A percentile compares a stretch with the other conserved stretches of the same genome.
Evolutionary conservation across 2,888 invertebrate species (phyloP).

Genomic region (Drosophila sordidapex): DNA sequence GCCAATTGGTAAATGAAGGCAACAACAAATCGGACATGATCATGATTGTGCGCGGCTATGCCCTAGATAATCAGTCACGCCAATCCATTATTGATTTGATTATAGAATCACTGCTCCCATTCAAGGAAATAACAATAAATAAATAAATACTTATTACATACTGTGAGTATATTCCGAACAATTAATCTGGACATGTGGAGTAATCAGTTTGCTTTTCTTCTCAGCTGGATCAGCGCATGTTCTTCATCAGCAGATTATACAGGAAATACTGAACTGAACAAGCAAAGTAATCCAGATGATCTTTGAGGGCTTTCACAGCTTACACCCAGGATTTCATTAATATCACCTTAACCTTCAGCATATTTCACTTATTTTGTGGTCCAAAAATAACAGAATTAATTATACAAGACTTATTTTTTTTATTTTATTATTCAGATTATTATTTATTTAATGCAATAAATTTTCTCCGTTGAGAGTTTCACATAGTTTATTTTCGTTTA

Average conservation of each 20-base stretch:
- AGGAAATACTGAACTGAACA: not conserved
- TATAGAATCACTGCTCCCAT: constrained; percentile 8
- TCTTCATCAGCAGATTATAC: not conserved
- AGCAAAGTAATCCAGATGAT: not conserved
- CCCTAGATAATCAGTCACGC: not conserved
- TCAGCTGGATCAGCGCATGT: not conserved
- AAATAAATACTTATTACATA: fast-evolving
- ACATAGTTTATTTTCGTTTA: constrained; percentile 72
- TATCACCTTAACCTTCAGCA: not conserved
- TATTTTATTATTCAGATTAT: constrained; percentile 62
- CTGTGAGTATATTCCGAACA: not conserved
- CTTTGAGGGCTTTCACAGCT: fast-evolving
- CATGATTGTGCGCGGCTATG: constrained; percentile 5
- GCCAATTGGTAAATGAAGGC: constrained; percentile 18
- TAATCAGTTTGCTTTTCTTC: not conserved
- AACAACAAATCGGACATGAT: not conserved
- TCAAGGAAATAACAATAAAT: not conserved
- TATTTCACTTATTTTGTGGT: not conserved
- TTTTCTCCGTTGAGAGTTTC: constrained; percentile 76
- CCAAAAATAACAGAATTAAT: not conserved
- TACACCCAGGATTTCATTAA: not conserved
- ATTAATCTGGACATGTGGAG: not conserved
- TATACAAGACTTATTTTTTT: not conserved
- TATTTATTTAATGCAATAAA: constrained; percentile 82
- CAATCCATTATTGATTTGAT: not conserved